Conservation (phyloP, 1,140 invertebrate species). For the Papilio helenus region DNA sequence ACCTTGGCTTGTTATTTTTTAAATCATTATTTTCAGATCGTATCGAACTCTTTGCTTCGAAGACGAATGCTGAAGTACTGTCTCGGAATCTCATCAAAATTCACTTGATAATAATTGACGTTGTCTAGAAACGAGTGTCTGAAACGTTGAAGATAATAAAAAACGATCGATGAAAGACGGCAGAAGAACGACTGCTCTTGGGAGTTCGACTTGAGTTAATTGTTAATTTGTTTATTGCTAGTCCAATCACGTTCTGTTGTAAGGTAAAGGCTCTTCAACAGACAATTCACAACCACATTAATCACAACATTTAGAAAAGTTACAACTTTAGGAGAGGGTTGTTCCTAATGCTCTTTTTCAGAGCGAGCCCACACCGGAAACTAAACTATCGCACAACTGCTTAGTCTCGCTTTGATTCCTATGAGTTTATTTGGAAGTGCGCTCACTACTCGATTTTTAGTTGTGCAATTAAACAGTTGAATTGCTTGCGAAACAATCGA, state of each 20-base stretch:
- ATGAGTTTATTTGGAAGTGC: too few relatives aligned
- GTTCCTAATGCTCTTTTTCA: too few relatives aligned
- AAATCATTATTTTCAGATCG: constrained; percentile 2
- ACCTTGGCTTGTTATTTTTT: neutral
- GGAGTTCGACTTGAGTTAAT: neutral
- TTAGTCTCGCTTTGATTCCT: too few relatives aligned
- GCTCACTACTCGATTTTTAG: too few relatives aligned
- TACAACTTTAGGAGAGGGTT: too few relatives aligned
- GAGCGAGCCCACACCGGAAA: too few relatives aligned
- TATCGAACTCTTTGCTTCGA: neutral
- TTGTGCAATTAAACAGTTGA: too few relatives aligned
- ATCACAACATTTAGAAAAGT: too few relatives aligned
- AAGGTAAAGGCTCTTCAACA: neutral
- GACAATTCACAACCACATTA: neutral
- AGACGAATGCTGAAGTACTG: neutral
- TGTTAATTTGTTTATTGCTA: neutral
- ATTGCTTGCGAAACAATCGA: too few relatives aligned
- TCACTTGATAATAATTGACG: constrained; percentile 18
- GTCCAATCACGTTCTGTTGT: neutral
- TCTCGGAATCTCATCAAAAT: neutral
- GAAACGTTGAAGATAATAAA: constrained; percentile 1
- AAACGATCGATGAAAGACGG: neutral
- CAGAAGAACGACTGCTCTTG: neutral
- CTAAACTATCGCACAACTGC: too few relatives aligned
- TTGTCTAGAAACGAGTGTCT: neutral